A percentile compares a stretch with the other conserved stretches of the same genome.
phyloP scores from a whole-genome alignment of 1,140 invertebrate genomes.

The Mamestra configurata region DNA sequence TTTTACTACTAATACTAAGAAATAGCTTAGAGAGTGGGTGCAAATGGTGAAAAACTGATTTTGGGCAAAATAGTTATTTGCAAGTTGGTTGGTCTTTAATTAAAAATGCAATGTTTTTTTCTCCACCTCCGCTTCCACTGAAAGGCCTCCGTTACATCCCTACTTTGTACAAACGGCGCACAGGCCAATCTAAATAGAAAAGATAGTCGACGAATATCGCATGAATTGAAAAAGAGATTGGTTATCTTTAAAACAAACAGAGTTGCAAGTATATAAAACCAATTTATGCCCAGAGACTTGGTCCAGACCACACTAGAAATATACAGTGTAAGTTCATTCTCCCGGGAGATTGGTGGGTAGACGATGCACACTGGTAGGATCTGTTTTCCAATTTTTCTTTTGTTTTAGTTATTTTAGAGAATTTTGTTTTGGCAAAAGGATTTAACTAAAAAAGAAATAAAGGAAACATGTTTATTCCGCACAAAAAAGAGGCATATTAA shows the following conservation, averaged over 20 bases:
- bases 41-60: too few relatives aligned
- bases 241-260: slow-evolving; percentile 40
- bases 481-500: too few relatives aligned
- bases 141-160: too few relatives aligned
- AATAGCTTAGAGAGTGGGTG: too few relatives aligned
- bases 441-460: neutral
- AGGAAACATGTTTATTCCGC: too few relatives aligned
- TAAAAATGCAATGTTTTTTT: too few relatives aligned
- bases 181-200: slow-evolving; percentile 38
- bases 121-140: too few relatives aligned
- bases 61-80: too few relatives aligned
- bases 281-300: slow-evolving; percentile 23
- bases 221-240: slow-evolving; percentile 40
- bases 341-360: slow-evolving; percentile 2
- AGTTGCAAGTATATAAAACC: slow-evolving; percentile 30
- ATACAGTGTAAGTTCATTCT: slow-evolving; percentile 12
- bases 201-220: slow-evolving; percentile 1
- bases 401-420: neutral
- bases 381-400: slow-evolving; percentile 23
- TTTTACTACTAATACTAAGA: too few relatives aligned
- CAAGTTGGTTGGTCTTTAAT: too few relatives aligned
- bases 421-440: neutral
- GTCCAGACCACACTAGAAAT: slow-evolving; percentile 22
- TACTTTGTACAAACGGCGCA: neutral
- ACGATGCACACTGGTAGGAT: neutral